These are phyloP conservation scores for Erinaceus europaeus DNA, from an alignment of 2,113 vertebrate species.

Conservation along the genomic window DNA sequence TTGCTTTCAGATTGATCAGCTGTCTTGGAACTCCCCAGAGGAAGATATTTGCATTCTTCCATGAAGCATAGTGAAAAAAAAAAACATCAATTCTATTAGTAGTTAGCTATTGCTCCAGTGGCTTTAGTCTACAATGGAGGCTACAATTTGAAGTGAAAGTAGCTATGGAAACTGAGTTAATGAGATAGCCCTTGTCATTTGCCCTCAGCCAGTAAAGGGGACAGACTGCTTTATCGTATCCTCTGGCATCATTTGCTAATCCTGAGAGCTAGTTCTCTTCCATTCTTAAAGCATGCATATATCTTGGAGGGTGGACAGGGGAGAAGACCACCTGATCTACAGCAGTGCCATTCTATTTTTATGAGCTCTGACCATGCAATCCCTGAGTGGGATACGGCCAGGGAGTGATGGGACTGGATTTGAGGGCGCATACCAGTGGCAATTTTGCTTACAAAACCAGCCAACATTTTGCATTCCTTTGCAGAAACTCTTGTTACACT, in stretches of 20 bases:
- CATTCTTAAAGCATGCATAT: background rate
- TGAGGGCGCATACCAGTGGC: slow-evolving; percentile 43
- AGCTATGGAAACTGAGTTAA: slow-evolving; percentile 2
- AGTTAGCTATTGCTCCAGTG: background rate
- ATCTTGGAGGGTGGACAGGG: background rate
- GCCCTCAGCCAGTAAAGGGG: background rate
- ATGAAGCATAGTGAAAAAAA: slow-evolving; percentile 35
- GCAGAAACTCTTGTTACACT: slow-evolving; percentile 53
- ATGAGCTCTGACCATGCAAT: background rate
- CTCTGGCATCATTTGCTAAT: background rate
- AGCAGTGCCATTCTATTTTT: slow-evolving; percentile 44
- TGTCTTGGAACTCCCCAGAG: background rate
- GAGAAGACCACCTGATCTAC: slow-evolving; percentile 20
- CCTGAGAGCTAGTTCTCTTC: background rate
- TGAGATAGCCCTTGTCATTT: background rate
- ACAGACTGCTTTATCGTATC: background rate
- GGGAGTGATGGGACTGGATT: slow-evolving; percentile 22
- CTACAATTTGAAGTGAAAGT: background rate
- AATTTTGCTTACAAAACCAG: slow-evolving; percentile 15
- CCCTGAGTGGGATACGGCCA: slow-evolving; percentile 8
- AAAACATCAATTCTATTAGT: background rate
- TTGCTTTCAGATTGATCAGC: slow-evolving; percentile 15
- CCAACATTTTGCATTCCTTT: slow-evolving; percentile 58
- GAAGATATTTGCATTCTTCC: slow-evolving; percentile 20
- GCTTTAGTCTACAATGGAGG: background rate